Percentiles rank a stretch among this genome's conserved stretches.
phyloP scores from a whole-genome alignment of 1,140 invertebrate genomes.

The Diabrotica undecimpunctata region DNA sequence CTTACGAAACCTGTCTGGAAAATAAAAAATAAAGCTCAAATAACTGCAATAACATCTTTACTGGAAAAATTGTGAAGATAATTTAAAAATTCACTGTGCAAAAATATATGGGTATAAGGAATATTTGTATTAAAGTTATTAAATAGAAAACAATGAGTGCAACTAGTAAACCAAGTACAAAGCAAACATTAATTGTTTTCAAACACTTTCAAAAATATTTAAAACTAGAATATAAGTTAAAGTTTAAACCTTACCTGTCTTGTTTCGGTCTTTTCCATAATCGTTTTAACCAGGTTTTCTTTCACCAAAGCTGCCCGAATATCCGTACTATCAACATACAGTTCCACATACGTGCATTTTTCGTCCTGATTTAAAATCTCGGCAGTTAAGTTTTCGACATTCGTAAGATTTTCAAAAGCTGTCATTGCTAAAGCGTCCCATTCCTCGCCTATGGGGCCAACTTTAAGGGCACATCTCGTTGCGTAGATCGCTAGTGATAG shows the following conservation, averaged over 20 bases:
- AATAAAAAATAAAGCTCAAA: background rate
- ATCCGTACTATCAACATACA: slow-evolving; percentile 59
- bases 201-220: slow-evolving; percentile 23
- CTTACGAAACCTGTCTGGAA: slow-evolving; percentile 58
- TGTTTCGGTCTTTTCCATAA: slow-evolving; percentile 25
- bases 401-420: slow-evolving; percentile 54
- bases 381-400: slow-evolving; percentile 46
- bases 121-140: too few relatives aligned
- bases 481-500: slow-evolving; percentile 50
- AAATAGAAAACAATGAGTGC: too few relatives aligned
- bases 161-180: too few relatives aligned
- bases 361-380: slow-evolving; percentile 58
- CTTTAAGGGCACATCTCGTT: slow-evolving; percentile 60
- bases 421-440: slow-evolving; percentile 62
- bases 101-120: too few relatives aligned
- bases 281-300: slow-evolving; percentile 48
- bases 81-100: slow-evolving; percentile 19
- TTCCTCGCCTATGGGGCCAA: slow-evolving; percentile 60
- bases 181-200: too few relatives aligned
- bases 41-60: slow-evolving; percentile 45
- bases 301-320: slow-evolving; percentile 58
- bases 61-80: slow-evolving; percentile 22
- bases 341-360: slow-evolving; percentile 59
- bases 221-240: too few relatives aligned
- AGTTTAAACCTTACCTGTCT: background rate